Base-by-base conservation (phyloP, 2,797 vertebrate genomes). In the Allobates femoralis region DNA sequence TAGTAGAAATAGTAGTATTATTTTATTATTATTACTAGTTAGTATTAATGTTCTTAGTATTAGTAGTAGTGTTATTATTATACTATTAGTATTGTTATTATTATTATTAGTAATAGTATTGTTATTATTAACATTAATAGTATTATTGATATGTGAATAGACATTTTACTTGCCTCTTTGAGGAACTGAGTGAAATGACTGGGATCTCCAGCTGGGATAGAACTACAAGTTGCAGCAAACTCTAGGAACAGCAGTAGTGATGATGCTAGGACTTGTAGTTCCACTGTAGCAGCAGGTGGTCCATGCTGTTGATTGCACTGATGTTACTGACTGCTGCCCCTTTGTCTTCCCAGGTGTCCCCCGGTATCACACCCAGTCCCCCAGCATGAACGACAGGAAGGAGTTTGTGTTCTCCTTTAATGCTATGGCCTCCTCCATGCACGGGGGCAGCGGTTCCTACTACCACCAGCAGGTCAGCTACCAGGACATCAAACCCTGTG, bases 401-500 rank as follows among this genome's bases (percentile, higher is more conserved):
- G 98, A 99, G 93, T 99, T 99, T 86, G 97, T 99, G 90, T 99
- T 99, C 95, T 99, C 98, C 88, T 99, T 99, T 95, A 99, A 99
- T 92, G 97, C 98, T 91, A 99, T 99, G 97, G 96, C 97, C 73
- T 98, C 98, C 7, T 96, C 98, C 62, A 98, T 99, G 98, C 97
- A 99, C 92, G 96, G 97, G 3, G 92, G 97, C 84, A 96, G 96
- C 90, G 91, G 97, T 89, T 97, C 98, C 34, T 99, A 98, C 94
- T 99, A 99, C 91, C 98, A 99, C 92, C 98, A 99, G 85, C 98
- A 99, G 94, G 97, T 99, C 92, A 96, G 97, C 91, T 99, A 99
- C 94, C 98, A 99, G 94, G 98, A 99, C 95, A 99, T 99, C 96
- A 99, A 99, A 91, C 98, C 98, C 0, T 99, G 98, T 86, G 98